Base-by-base conservation (phyloP, 2,888 invertebrate genomes). In the Noctua fimbriata region DNA sequence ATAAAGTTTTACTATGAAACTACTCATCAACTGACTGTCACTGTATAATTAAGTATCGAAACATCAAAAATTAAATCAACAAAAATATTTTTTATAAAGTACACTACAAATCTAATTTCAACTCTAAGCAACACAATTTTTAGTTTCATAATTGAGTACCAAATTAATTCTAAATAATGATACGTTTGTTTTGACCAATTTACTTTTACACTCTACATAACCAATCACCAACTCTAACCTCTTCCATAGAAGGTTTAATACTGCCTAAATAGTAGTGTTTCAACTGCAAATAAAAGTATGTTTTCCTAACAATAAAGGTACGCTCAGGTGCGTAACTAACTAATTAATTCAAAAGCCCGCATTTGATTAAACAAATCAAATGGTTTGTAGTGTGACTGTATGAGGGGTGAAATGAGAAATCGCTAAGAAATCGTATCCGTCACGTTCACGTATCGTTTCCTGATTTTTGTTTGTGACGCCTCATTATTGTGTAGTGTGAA, bases 301-400 rank as follows among this genome's bases (percentile, higher is more conserved):
- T 91, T 82, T 89, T 72, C 70, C 63, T 93, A 92, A 93, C 92
- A 94, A 93, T 93, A 92, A 93, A 92, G 92, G 92, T 93, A 93
- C 88, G 96, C 96, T 97, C 97, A 97, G 97, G 97, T 96, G 97
- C 96, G 94, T 95, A 96, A 95, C 96, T 88, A 96, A 96, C 95
- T 96, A 96, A 96, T 97, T 97, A 97, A 96, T 96, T 96, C 90
- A 92, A 95, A 96, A 94, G 95, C 96, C 96, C 96, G 95, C 96
- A 96, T 97, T 96, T 97, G 96, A 96, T 96, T 97, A 96, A 95
- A 95, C 96, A 96, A 96, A 97, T 96, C 97, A 96, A 96, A 96
- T 95, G 94, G 94, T 95, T 87, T 92, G 91, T 94, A 94, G 94
- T 95, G 91, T 69, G 67, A 55, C 63, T 77, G 78, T 28, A 2